A percentile compares a stretch with the other conserved stretches of the same genome.
These are phyloP conservation scores for Sapajus apella DNA, from an alignment of 2,113 vertebrate species.

Conservation along the genomic window DNA sequence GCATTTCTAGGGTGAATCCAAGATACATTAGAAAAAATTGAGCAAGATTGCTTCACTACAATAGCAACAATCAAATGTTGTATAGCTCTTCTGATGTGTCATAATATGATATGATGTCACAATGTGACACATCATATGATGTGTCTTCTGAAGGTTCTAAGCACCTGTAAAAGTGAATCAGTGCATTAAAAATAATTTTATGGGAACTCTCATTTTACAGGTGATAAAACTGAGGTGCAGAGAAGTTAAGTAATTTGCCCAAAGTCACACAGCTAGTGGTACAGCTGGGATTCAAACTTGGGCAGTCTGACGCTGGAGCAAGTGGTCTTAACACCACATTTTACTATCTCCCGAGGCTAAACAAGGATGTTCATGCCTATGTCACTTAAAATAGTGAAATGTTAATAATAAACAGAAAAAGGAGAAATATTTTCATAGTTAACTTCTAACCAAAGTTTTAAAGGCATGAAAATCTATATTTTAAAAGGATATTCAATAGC, in stretches of 20 bases:
- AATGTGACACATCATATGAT: too few species aligned
- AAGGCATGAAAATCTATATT: background rate
- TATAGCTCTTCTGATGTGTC: background rate
- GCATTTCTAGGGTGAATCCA: background rate
- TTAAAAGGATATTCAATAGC: background rate
- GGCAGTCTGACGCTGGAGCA: background rate
- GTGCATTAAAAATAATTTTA: background rate
- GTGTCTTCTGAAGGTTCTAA: background rate
- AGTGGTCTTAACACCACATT: too few species aligned
- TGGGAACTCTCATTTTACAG: background rate
- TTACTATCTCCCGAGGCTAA: background rate
- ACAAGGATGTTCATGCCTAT: background rate
- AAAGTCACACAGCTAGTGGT: background rate
- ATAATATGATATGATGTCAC: too few species aligned
- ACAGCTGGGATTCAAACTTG: background rate
- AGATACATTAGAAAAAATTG: background rate
- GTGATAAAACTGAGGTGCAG: background rate
- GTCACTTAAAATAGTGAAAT: background rate
- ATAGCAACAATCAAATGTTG: accelerated
- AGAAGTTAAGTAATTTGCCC: background rate
- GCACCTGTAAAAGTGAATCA: background rate
- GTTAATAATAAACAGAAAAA: background rate
- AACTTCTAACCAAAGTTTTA: background rate
- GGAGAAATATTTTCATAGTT: background rate
- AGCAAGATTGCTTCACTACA: background rate